phyloP scores from a whole-genome alignment of 2,888 invertebrate genomes.

The Temnothorax rugatulus region DNA sequence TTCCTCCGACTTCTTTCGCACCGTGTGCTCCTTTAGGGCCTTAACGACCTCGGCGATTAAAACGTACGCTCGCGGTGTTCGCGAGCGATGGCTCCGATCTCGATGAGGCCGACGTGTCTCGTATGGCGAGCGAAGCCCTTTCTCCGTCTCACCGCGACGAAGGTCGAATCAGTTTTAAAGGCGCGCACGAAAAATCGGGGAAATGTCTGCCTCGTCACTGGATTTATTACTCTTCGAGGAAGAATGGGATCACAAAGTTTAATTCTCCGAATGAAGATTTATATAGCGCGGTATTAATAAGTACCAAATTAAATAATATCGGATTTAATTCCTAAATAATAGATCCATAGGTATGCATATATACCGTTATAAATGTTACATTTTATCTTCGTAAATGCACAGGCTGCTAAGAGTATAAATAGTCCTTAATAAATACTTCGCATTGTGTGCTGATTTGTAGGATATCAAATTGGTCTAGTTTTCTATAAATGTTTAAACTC shows the following conservation, averaged over 20 bases:
- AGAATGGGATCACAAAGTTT: neutral
- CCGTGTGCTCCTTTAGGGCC: slow-evolving; percentile 59
- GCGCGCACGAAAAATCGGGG: neutral
- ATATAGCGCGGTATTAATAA: slow-evolving; percentile 19
- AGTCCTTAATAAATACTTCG: neutral
- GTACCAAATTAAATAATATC: neutral
- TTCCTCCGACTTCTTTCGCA: slow-evolving; percentile 66
- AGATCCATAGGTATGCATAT: neutral
- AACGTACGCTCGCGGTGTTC: slow-evolving; percentile 52
- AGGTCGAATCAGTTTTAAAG: slow-evolving; percentile 18
- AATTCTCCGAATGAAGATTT: slow-evolving; percentile 12
- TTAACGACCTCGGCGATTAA: slow-evolving; percentile 74
- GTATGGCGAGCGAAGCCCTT: slow-evolving; percentile 18
- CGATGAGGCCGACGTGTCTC: slow-evolving; percentile 37
- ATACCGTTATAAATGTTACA: neutral
- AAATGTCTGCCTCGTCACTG: neutral
- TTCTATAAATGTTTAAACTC: neutral
- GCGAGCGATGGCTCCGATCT: slow-evolving; percentile 34
- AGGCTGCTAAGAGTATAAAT: neutral
- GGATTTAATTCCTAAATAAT: slow-evolving; percentile 20
- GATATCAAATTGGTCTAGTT: neutral
- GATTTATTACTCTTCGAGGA: neutral
- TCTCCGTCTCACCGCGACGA: slow-evolving; percentile 10
- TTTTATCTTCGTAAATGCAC: neutral
- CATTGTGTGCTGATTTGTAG: slow-evolving; percentile 1